These are phyloP conservation scores for Epirrita christyi DNA, from an alignment of 2,888 invertebrate species.

Conservation along the genomic window DNA sequence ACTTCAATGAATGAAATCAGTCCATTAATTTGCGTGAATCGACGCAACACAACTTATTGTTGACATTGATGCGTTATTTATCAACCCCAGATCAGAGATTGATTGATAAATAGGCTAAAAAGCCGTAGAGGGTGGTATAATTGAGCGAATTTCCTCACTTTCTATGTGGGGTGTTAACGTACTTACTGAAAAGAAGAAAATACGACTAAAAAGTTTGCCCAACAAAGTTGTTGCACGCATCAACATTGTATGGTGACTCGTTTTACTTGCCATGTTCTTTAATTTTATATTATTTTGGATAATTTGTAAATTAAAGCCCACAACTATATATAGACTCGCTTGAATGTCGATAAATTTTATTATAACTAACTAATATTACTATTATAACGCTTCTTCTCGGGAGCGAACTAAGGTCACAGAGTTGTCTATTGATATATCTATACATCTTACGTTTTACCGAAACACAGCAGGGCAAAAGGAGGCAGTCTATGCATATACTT, in stretches of 20 bases:
- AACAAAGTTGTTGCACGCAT: not conserved
- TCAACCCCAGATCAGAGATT: conserved; percentile 75
- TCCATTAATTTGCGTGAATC: conserved; percentile 65
- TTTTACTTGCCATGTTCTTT: too few species aligned
- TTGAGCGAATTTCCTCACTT: conserved; percentile 79
- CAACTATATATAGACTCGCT: too few species aligned
- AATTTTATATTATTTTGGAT: too few species aligned
- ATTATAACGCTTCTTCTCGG: too few species aligned
- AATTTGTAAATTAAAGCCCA: too few species aligned
- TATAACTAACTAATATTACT: too few species aligned
- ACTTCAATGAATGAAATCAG: conserved; percentile 39
- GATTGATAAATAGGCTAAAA: conserved; percentile 82
- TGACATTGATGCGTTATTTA: conserved; percentile 66
- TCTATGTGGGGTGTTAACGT: conserved; percentile 63
- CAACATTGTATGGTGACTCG: not conserved
- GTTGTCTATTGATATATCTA: too few species aligned
- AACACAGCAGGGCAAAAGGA: too few species aligned
- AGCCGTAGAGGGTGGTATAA: conserved; percentile 74
- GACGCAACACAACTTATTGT: conserved; percentile 48
- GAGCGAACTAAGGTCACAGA: too few species aligned
- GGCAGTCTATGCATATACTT: too few species aligned
- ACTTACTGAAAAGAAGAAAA: conserved; percentile 56
- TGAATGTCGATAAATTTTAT: too few species aligned
- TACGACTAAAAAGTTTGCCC: conserved; percentile 31
- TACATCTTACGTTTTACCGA: too few species aligned